Percentiles rank a stretch among this genome's conserved stretches.
Conservation (phyloP, 2,888 invertebrate species). For the Aproaerema taeniolella region DNA sequence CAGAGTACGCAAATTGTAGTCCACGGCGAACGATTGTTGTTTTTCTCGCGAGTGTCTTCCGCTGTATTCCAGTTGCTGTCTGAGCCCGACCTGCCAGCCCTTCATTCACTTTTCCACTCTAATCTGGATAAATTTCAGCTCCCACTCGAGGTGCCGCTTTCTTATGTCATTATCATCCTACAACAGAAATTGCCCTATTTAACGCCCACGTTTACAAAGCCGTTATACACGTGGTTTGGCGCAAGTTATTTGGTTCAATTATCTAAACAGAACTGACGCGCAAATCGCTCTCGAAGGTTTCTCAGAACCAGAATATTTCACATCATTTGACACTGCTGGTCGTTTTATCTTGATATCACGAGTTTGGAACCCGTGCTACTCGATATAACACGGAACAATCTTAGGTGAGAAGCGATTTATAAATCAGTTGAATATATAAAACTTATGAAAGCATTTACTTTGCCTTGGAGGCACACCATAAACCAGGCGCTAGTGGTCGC, state of each 20-base stretch:
- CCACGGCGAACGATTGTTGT: conserved; percentile 56
- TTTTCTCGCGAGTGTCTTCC: conserved; percentile 23
- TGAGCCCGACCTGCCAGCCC: conserved; percentile 5
- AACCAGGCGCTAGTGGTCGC: conserved; percentile 44
- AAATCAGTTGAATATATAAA: conserved; percentile 10
- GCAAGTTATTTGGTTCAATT: conserved; percentile 10
- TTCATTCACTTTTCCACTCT: conserved; percentile 3
- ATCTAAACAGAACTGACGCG: conserved; percentile 11
- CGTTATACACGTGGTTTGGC: conserved; percentile 7
- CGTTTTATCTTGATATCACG: too few relatives aligned
- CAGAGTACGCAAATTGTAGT: conserved; percentile 72
- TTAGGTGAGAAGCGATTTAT: too few relatives aligned
- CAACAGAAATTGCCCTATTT: conserved; percentile 16
- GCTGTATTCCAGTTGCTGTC: background rate
- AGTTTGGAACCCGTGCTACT: conserved; percentile 6
- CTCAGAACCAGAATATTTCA: too few relatives aligned
- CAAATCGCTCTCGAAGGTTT: too few relatives aligned
- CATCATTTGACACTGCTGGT: too few relatives aligned
- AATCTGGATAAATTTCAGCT: conserved; percentile 8
- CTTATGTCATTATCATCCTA: conserved; percentile 14
- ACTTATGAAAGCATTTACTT: conserved; percentile 13
- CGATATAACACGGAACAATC: too few relatives aligned
- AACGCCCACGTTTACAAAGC: conserved; percentile 11
- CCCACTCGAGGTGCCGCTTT: conserved; percentile 10
- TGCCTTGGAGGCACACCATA: conserved; percentile 12